A percentile compares a stretch with the other conserved stretches of the same genome.
Evolutionary conservation across 2,113 vertebrate genomes (phyloP).

Genomic region (Esox niger): DNA sequence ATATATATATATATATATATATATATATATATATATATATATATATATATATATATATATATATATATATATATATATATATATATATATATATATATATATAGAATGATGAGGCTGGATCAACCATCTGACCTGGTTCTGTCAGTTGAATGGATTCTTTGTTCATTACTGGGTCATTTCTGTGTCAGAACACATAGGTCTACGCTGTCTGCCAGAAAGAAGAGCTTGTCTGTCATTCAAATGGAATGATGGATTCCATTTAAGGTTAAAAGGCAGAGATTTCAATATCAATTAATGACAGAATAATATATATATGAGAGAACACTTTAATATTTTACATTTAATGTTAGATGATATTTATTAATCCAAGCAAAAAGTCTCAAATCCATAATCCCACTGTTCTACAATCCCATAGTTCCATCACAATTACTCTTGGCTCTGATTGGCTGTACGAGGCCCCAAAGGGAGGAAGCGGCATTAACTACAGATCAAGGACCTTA

Average conservation of each 20-base stretch:
- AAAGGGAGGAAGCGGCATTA: too few relatives aligned
- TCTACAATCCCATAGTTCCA: not conserved
- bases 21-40: too few relatives aligned
- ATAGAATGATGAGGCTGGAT: constrained; percentile 67
- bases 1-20: too few relatives aligned
- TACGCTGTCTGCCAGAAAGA: constrained; percentile 25
- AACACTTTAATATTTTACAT: constrained; percentile 9
- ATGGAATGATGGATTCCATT: constrained; percentile 20
- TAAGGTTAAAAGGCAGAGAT: constrained; percentile 45
- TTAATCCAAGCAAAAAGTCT: not conserved
- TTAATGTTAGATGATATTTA: not conserved
- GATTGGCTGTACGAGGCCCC: too few relatives aligned
- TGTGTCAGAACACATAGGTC: constrained; percentile 21
- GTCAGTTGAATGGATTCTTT: constrained; percentile 67
- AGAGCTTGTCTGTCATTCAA: constrained; percentile 43
- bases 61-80: too few relatives aligned
- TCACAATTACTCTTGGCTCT: too few relatives aligned
- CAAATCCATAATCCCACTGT: not conserved
- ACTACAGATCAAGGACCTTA: too few relatives aligned
- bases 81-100: too few relatives aligned
- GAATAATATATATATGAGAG: constrained; percentile 54
- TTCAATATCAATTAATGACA: constrained; percentile 35
- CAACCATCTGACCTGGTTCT: constrained; percentile 72
- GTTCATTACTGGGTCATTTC: constrained; percentile 66
- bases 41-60: too few relatives aligned